Percentiles rank a stretch among this genome's conserved stretches.
phyloP scores from a whole-genome alignment of 35 echinoderm and acorn worm species.

The Acanthaster planci region DNA sequence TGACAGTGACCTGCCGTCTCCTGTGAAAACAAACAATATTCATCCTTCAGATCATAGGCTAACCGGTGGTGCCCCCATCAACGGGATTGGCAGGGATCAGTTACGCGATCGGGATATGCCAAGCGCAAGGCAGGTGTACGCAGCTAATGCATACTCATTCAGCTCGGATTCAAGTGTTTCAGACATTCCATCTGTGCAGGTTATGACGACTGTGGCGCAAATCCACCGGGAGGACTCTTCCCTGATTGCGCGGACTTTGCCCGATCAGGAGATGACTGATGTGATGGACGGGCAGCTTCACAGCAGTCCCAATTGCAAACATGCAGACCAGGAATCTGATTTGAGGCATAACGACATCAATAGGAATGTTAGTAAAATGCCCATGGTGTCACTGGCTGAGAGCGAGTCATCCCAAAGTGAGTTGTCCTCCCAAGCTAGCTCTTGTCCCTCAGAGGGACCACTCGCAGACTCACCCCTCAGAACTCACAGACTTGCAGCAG shows the following conservation, averaged over 20 bases:
- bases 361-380: constrained; percentile 15
- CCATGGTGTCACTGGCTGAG: not conserved
- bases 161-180: constrained; percentile 46
- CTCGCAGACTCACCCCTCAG: not conserved
- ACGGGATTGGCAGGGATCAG: constrained; percentile 7
- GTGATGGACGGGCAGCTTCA: not conserved
- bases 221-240: constrained; percentile 59
- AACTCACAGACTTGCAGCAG: constrained; percentile 17
- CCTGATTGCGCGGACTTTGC: not conserved
- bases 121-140: constrained; percentile 12
- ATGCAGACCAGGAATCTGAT: not conserved
- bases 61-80: not conserved
- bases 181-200: constrained; percentile 42
- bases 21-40: not conserved
- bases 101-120: constrained; percentile 17
- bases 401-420: constrained; percentile 32
- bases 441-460: not conserved
- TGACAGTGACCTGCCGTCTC: not conserved
- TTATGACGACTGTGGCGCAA: constrained; percentile 51
- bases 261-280: not conserved
- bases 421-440: constrained; percentile 15
- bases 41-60: constrained; percentile 1
- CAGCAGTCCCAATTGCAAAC: not conserved
- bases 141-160: constrained; percentile 40
- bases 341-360: constrained; percentile 13